phyloP scores from a whole-genome alignment of 2,888 invertebrate species.

The Epsilonema sp. region DNA sequence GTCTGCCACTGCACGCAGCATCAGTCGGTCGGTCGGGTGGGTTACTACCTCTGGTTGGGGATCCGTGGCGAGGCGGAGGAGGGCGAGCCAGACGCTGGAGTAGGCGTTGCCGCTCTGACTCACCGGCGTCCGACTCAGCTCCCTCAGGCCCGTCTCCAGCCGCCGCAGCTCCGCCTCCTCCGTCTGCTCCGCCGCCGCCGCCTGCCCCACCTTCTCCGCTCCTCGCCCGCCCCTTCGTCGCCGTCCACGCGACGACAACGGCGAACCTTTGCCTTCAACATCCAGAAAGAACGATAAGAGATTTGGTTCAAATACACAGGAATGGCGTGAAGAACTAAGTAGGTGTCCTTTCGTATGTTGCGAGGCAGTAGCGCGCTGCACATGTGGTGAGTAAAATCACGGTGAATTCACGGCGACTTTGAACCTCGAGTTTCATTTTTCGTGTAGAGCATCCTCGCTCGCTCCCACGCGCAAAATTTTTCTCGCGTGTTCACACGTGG shows the following conservation, averaged over 20 bases:
- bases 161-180: neutral
- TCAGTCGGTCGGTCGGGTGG: no score
- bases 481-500: no score
- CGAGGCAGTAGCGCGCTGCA: no score
- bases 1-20: no score
- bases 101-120: conserved; percentile 39
- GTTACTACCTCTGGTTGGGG: conserved; percentile 67
- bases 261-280: neutral
- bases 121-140: neutral
- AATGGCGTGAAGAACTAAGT: conserved; percentile 1
- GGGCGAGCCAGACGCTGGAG: conserved; percentile 65
- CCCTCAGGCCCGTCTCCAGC: neutral
- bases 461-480: no score
- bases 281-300: conserved; percentile 4
- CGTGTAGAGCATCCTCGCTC: no score
- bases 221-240: neutral
- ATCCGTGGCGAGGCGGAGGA: conserved; percentile 57
- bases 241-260: conserved; percentile 3
- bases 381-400: no score
- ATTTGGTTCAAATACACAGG: neutral
- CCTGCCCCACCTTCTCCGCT: neutral
- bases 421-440: no score
- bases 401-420: no score
- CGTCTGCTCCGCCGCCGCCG: no score
- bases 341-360: no score